Base-by-base conservation (phyloP, 2,888 invertebrate species). In the Tiliacea aurago region DNA sequence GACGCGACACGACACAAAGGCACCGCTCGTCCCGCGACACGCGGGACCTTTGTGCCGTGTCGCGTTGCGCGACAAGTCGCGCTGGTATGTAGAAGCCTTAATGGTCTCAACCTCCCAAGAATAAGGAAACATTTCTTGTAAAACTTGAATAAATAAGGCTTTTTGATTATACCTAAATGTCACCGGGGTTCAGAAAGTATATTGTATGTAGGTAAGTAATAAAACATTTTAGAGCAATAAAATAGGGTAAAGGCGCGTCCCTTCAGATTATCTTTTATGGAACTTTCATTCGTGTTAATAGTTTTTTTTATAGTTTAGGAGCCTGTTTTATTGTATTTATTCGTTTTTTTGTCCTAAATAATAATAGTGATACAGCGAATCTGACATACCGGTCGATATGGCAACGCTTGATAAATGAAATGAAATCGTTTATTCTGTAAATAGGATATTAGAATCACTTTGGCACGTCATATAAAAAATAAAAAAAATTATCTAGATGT, bases 211-310 rank as follows among this genome's bases (percentile, higher is more conserved):
- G 28, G 28, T 64, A 41, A 13, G 47, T 23, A 69, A 66, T 71
- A 71, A 64, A 70, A 74, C 56, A 70, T 78, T 79, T 75, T 43
- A 61, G 43, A 75, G n/a, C 51, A 37, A 70, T 70, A 70, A 74
- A 69, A 62, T 49, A 47, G 70, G 47, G 41, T 33, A 23, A 23
- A 49, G 41, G 20, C 33, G n/a, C 62, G 47, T 64, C 79, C 70
- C 66, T 70, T 70, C 33, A 49, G 53, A 78, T 78, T 61, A 65
- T 47, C 43, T 45, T 73, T 61, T 63, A 75, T 53, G 9, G 64
- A 63, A 47, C 49, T 70, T 66, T 43, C 33, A 70, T 58, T 41
- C 45, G 51, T 58, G 74, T 79, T 62, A 66, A 79, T 74, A 65
- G 45, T 65, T 28, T 55, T 59, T 58, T 78, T 69, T 75, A 75